These are phyloP conservation scores for Ceratitis capitata DNA, from an alignment of 1,140 invertebrate species.

Conservation along the genomic window DNA sequence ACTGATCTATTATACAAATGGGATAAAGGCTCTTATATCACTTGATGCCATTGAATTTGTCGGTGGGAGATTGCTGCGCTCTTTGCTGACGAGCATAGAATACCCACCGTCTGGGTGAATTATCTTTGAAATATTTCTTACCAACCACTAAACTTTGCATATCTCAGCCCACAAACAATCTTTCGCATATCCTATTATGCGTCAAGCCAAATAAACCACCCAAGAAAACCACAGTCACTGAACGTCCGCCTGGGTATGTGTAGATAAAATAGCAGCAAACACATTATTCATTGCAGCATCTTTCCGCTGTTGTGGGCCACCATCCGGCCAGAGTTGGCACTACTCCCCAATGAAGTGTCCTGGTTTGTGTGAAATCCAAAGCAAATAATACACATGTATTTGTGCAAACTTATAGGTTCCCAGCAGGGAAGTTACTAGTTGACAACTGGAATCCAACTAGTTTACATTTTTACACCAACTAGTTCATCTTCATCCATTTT, in stretches of 20 bases:
- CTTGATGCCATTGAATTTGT: too few species aligned
- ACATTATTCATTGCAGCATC: slow-evolving; percentile 21
- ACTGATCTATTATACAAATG: too few species aligned
- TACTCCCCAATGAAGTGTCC: neutral
- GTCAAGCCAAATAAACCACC: too few species aligned
- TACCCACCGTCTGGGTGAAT: too few species aligned
- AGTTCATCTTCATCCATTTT: too few species aligned
- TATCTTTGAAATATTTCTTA: neutral
- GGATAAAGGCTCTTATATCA: too few species aligned
- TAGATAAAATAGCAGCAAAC: slow-evolving; percentile 1
- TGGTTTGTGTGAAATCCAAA: neutral
- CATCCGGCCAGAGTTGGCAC: neutral
- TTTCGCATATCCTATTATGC: neutral
- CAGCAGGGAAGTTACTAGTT: too few species aligned
- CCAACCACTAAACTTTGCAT: neutral
- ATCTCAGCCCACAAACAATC: neutral
- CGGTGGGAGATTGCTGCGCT: too few species aligned
- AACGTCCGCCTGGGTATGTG: neutral
- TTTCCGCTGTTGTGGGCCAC: neutral
- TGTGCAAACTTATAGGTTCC: neutral
- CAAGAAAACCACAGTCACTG: neutral
- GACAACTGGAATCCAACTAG: too few species aligned
- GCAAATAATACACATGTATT: neutral
- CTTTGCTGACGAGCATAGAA: too few species aligned
- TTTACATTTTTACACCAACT: too few species aligned